Percentiles rank a stretch among this genome's conserved stretches.
These are phyloP conservation scores for Mormoops blainvillei DNA, from an alignment of 2,113 vertebrate genomes.

Conservation along the genomic window DNA sequence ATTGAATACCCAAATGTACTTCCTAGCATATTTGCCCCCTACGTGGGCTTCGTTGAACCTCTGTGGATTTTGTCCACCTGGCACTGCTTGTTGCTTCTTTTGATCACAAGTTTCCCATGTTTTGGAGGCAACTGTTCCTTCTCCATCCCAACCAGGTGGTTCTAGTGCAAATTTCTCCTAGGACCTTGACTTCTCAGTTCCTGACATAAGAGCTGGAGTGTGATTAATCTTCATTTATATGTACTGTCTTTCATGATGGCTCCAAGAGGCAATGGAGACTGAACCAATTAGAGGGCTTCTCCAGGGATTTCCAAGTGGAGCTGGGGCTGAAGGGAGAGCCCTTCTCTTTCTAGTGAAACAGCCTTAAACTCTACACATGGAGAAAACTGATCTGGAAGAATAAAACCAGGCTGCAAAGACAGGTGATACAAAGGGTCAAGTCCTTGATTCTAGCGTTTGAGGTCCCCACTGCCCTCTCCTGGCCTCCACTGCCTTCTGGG, in stretches of 20 bases:
- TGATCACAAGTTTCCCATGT: background rate
- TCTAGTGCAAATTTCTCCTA: background rate
- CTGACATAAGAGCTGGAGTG: background rate
- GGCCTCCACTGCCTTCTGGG: background rate
- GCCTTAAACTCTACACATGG: background rate
- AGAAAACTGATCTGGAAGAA: background rate
- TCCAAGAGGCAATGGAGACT: background rate
- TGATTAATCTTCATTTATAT: background rate
- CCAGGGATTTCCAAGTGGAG: background rate
- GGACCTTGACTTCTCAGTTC: background rate
- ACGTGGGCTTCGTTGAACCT: background rate
- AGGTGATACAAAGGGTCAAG: background rate
- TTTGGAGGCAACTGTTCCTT: background rate
- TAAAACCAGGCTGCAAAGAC: background rate
- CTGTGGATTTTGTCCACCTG: background rate
- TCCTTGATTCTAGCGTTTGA: background rate
- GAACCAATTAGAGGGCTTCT: background rate
- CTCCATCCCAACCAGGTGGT: background rate
- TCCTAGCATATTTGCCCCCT: no score
- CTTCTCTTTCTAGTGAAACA: background rate
- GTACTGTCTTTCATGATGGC: background rate
- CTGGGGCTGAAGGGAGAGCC: background rate
- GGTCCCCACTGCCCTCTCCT: background rate
- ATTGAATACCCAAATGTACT: background rate
- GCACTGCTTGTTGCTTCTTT: background rate